phyloP scores from a whole-genome alignment of 2,888 invertebrate species.

The Adelphocoris suturalis region DNA sequence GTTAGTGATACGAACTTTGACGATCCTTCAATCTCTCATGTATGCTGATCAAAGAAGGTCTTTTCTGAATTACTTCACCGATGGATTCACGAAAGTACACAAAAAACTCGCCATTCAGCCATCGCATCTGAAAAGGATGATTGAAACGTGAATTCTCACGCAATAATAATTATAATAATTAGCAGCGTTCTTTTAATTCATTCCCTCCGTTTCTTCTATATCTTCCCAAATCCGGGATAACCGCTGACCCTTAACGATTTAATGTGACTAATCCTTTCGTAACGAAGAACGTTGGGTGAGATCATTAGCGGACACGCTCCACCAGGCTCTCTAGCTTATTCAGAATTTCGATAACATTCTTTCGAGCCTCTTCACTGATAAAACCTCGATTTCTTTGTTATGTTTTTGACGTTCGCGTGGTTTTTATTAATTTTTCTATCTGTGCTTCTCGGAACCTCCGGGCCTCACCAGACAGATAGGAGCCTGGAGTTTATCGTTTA shows the following conservation, averaged over 20 bases:
- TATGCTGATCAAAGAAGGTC: too few species aligned
- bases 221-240: background rate
- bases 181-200: background rate
- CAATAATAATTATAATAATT: background rate
- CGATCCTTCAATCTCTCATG: too few species aligned
- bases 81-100: too few species aligned
- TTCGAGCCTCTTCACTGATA: conserved; percentile 23
- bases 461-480: conserved; percentile 41
- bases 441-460: background rate
- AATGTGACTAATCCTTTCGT: conserved; percentile 43
- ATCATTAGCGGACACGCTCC: conserved; percentile 64
- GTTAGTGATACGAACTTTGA: too few species aligned
- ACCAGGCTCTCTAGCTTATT: conserved; percentile 55
- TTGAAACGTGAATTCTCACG: background rate
- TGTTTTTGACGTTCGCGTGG: background rate
- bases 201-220: background rate
- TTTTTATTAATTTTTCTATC: conserved; percentile 35
- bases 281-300: conserved; percentile 7
- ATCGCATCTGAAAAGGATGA: background rate
- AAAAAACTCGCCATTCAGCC: background rate
- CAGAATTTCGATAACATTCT: conserved; percentile 55
- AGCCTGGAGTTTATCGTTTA: conserved; percentile 13
- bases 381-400: background rate
- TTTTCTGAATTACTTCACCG: too few species aligned
- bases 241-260: background rate